phyloP scores from a whole-genome alignment of 2,888 invertebrate species.

The Andrena camellia region DNA sequence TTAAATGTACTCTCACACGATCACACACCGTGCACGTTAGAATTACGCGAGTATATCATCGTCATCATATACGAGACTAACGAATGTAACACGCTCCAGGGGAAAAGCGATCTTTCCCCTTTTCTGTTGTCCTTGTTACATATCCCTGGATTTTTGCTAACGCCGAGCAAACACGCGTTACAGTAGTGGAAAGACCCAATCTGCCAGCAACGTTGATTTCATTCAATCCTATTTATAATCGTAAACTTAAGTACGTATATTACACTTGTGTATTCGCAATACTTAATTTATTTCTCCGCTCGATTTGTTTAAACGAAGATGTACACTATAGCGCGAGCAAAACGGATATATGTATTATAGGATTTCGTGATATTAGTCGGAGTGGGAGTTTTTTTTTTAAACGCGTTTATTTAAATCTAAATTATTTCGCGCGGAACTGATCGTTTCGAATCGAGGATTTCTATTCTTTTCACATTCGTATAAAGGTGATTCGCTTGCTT shows the following conservation, averaged over 20 bases:
- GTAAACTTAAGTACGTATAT: conserved; percentile 46
- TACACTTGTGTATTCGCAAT: conserved; percentile 33
- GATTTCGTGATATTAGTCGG: conserved; percentile 7
- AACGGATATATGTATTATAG: conserved; percentile 47
- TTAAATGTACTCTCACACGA: conserved; percentile 57
- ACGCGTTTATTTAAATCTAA: conserved; percentile 30
- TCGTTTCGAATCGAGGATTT: neutral
- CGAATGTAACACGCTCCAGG: conserved; percentile 28
- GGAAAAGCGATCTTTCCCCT: conserved; percentile 14
- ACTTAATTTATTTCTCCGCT: conserved; percentile 52
- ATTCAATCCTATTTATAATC: conserved; percentile 38
- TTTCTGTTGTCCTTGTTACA: neutral
- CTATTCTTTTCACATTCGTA: conserved; percentile 16
- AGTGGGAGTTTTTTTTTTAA: neutral
- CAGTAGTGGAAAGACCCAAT: conserved; percentile 5
- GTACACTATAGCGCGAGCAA: conserved; percentile 15
- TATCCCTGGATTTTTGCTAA: neutral
- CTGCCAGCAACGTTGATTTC: conserved; percentile 33
- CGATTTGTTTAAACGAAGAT: conserved; percentile 20
- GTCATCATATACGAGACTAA: conserved; percentile 37
- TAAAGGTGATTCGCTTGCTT: conserved; percentile 16
- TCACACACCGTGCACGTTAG: conserved; percentile 57
- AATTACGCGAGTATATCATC: conserved; percentile 56
- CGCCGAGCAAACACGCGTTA: neutral
- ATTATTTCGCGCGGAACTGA: conserved; percentile 34